These are phyloP conservation scores for Apis dorsata DNA, from an alignment of 1,140 invertebrate genomes.

Conservation along the genomic window DNA sequence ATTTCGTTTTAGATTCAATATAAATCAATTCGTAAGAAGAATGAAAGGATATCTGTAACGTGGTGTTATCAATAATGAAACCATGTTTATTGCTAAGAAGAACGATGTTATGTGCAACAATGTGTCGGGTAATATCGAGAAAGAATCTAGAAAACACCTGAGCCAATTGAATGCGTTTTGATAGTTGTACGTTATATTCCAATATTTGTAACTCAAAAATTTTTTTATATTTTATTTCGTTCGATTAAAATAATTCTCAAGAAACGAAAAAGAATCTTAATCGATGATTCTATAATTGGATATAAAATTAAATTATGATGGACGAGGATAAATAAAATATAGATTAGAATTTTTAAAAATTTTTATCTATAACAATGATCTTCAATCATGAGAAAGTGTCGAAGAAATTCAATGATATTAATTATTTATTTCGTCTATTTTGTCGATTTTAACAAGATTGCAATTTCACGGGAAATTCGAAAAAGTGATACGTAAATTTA, in stretches of 20 bases:
- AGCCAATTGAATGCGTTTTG: constrained; percentile 60
- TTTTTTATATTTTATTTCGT: not conserved
- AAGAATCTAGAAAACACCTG: constrained; percentile 58
- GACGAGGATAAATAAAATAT: not conserved
- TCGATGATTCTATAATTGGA: not conserved
- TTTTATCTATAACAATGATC: too few relatives aligned
- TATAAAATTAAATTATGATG: not conserved
- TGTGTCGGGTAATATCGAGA: constrained; percentile 58
- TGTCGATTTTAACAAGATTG: constrained; percentile 24
- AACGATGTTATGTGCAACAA: constrained; percentile 7
- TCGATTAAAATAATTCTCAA: not conserved
- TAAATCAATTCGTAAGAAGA: not conserved
- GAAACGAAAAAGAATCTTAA: not conserved
- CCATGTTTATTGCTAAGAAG: constrained; percentile 51
- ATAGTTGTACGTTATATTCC: not conserved
- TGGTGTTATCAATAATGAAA: constrained; percentile 64
- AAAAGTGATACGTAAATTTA: not conserved
- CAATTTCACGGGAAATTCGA: not conserved
- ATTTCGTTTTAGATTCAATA: too few relatives aligned
- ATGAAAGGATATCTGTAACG: constrained; percentile 15
- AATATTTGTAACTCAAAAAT: not conserved
- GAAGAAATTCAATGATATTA: too few relatives aligned
- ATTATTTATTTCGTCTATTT: not conserved
- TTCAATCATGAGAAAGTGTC: too few relatives aligned
- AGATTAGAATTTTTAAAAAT: not conserved